A percentile compares a stretch with the other conserved stretches of the same genome.
Conservation (phyloP, 2,797 vertebrate genomes). For the Xiphorhynchus erythropygius region DNA sequence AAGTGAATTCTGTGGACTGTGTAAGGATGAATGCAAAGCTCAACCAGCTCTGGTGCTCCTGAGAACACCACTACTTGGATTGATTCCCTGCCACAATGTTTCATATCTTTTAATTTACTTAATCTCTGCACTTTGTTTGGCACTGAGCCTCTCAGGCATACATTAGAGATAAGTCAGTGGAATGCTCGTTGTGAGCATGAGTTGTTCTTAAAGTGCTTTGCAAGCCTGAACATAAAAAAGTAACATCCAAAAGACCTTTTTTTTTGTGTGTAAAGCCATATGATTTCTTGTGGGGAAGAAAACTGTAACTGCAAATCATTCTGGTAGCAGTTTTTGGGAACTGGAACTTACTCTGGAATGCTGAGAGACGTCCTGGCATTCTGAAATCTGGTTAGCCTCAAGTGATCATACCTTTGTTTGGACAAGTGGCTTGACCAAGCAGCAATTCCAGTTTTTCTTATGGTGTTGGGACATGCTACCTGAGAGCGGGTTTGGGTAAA, state of each 20-base stretch:
- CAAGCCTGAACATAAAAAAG: neutral
- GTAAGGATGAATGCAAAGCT: neutral
- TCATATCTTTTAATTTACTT: conserved; percentile 28
- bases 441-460: neutral
- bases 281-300: neutral
- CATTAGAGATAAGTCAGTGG: conserved; percentile 20
- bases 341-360: neutral
- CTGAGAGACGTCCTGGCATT: neutral
- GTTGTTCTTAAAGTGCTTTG: neutral
- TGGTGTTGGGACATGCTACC: neutral
- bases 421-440: neutral
- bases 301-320: neutral
- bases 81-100: neutral
- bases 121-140: conserved; percentile 33
- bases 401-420: neutral
- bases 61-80: neutral
- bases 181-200: neutral
- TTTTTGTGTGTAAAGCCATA: neutral
- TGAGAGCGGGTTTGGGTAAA: neutral
- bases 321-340: neutral
- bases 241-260: neutral
- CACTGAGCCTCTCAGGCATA: neutral
- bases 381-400: neutral
- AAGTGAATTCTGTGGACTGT: neutral
- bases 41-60: neutral